These are phyloP conservation scores for Heliconius sara DNA, from an alignment of 2,888 invertebrate genomes.

Conservation along the genomic window DNA sequence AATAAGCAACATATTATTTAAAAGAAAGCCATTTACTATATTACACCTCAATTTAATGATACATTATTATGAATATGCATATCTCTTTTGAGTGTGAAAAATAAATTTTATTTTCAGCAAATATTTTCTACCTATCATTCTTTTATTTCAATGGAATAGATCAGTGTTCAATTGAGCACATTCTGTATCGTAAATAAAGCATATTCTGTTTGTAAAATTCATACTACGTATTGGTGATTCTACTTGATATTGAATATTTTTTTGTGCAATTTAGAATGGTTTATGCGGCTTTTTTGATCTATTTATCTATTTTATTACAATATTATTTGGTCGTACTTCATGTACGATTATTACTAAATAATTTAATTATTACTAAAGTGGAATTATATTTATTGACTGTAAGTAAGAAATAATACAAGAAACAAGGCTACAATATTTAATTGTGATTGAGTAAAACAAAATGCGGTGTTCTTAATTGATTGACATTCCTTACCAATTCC, in stretches of 20 bases:
- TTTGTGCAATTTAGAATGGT: neutral
- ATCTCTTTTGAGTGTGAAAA: neutral
- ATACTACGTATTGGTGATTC: conserved; percentile 4
- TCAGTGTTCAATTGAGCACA: conserved; percentile 17
- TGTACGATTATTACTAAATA: too few relatives aligned
- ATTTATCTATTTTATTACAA: neutral
- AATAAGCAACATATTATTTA: neutral
- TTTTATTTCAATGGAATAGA: conserved; percentile 12
- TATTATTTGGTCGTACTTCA: neutral
- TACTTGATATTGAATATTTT: neutral
- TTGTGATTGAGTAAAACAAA: too few relatives aligned
- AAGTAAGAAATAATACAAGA: neutral
- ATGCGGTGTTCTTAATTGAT: too few relatives aligned
- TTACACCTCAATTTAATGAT: neutral
- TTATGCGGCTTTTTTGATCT: neutral
- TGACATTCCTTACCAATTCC: too few relatives aligned
- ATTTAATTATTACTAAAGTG: neutral
- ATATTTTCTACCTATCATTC: conserved; percentile 18
- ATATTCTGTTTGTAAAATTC: conserved; percentile 7
- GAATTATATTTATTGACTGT: neutral
- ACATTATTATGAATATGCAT: neutral
- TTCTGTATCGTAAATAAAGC: conserved; percentile 15
- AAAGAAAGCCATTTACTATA: neutral
- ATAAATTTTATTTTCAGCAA: neutral
- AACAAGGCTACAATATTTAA: neutral